Base-by-base conservation (phyloP, 2,113 vertebrate species). In the Etheostoma spectabile region DNA sequence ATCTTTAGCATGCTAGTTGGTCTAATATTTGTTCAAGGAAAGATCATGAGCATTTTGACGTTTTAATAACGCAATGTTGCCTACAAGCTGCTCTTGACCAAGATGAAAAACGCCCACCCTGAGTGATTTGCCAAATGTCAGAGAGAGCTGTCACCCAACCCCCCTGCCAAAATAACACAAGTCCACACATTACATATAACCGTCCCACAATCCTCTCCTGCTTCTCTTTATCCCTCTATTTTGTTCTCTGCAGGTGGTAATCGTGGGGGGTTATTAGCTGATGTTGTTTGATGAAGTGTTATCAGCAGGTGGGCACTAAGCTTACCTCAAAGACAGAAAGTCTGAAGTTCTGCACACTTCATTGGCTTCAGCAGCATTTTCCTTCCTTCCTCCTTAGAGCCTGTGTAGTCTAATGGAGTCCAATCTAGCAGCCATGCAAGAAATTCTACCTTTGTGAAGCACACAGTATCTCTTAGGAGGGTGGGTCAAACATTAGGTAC, bases 211-310 rank as follows among this genome's bases (percentile, higher is more conserved):
- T 81, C 60, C 70, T 60, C 30, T 53, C 57, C 74, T 76, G 49
- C 69, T 73, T 27, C n/a, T 86, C 74, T 81, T 89, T 72, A 81
- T 90, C 90, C 67, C 61, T 66, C 46, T 48, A 33, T 85, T 86
- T 77, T 85, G 69, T 66, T 82, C 87, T 71, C 87, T 18, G 68
- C 71, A 53, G 81, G 80, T 74, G 86, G 82, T 78, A 46, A 70
- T 86, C 30, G 51, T 52, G 48, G 77, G 70, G 90, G 71, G 82
- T 88, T 91, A 91, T 93, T 92, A 84, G 88, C 82, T 77, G 69
- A 56, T 78, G 77, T 82, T 84, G 80, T 90, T 92, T 92, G 89
- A 91, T 88, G 78, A 77, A 67, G 57, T 86, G 53, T 77, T 86
- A 76, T 74, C 78, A 87, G 88, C 79, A 76, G 82, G 85, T 74